Evolutionary conservation across 2,888 invertebrate species (phyloP).

Genomic region (Venusia cambrica): DNA sequence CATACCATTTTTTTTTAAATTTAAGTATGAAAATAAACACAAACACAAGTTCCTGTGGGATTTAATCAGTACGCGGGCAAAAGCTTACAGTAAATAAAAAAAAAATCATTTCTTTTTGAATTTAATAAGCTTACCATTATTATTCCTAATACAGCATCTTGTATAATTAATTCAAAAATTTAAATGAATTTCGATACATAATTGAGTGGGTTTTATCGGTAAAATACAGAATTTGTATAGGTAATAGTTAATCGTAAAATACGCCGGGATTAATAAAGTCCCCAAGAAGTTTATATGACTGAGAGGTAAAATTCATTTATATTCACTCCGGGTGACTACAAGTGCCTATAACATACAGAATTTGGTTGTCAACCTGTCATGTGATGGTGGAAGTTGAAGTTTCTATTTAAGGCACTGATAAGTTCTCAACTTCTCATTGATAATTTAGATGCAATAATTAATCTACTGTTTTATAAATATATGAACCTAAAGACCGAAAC

Average conservation of each 20-base stretch:
- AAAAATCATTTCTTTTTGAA: constrained; percentile 11
- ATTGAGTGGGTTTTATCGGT: constrained; percentile 33
- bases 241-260: constrained; percentile 55
- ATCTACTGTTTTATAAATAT: no score
- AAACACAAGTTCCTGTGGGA: no score
- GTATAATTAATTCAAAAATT: constrained; percentile 31
- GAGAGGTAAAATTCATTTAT: constrained; percentile 54
- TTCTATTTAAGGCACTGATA: no score
- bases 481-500: no score
- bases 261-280: constrained; percentile 47
- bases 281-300: constrained; percentile 39
- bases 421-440: no score
- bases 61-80: constrained; percentile 9
- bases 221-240: constrained; percentile 30
- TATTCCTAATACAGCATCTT: constrained; percentile 17
- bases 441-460: no score
- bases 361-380: constrained; percentile 56
- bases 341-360: constrained; percentile 52
- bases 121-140: constrained; percentile 15
- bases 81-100: no score
- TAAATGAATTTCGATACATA: constrained; percentile 32
- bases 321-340: constrained; percentile 61
- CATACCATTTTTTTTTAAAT: no score
- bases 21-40: no score
- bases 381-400: constrained; percentile 44